A percentile compares a stretch with the other conserved stretches of the same genome.
These are phyloP conservation scores for Cheirogaleus medius DNA, from an alignment of 2,113 vertebrate species.

Conservation along the genomic window DNA sequence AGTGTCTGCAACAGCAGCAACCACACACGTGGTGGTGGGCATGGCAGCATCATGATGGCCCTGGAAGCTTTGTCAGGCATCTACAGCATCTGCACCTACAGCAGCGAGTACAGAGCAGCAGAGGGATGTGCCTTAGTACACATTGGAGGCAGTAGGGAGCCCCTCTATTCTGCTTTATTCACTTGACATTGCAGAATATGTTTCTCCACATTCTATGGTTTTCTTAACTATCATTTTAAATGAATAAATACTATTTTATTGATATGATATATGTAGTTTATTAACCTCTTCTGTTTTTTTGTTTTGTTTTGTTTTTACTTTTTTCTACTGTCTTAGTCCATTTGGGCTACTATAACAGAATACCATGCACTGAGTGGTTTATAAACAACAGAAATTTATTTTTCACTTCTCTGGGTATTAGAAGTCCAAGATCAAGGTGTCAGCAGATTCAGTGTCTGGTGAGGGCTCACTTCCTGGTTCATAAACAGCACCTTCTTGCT, in stretches of 20 bases:
- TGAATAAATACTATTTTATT: not conserved
- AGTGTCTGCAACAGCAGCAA: not conserved
- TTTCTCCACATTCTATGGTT: not conserved
- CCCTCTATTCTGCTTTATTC: not conserved
- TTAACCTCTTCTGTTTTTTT: not conserved
- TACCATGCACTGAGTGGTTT: not conserved
- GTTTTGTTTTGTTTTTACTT: not conserved
- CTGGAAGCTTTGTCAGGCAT: not conserved
- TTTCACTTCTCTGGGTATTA: not conserved
- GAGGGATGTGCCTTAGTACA: no score
- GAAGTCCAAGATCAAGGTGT: not conserved
- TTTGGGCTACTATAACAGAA: not conserved
- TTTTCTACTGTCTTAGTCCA: not conserved
- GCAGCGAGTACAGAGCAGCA: not conserved
- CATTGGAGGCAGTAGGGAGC: not conserved
- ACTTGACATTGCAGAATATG: not conserved
- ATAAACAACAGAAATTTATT: not conserved
- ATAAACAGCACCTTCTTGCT: not conserved
- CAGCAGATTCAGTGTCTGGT: not conserved
- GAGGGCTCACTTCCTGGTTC: no score
- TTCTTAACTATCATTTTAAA: not conserved
- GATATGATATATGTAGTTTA: not conserved
- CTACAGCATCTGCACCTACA: not conserved
- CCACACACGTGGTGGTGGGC: not conserved
- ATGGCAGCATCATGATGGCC: accelerated